A percentile compares a stretch with the other conserved stretches of the same genome.
These are phyloP conservation scores for Pandemis corylana DNA, from an alignment of 2,888 invertebrate genomes.

Conservation along the genomic window DNA sequence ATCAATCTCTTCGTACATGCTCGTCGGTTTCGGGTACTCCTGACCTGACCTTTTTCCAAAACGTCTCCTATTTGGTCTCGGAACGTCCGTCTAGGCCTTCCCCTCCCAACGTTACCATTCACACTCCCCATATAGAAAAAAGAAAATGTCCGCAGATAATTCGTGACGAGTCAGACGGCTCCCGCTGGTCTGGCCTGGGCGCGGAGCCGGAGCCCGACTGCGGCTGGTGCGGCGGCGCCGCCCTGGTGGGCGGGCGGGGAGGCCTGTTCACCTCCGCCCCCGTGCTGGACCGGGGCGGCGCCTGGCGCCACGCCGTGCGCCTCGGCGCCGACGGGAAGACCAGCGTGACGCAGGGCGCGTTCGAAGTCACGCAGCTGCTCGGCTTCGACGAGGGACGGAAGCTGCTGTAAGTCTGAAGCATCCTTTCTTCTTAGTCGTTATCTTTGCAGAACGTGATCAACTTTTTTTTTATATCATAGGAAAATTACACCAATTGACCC, in stretches of 20 bases:
- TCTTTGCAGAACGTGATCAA: too few species aligned
- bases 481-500: too few species aligned
- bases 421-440: too few species aligned
- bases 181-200: conserved; percentile 80
- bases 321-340: conserved; percentile 62
- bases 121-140: too few species aligned
- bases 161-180: conserved; percentile 74
- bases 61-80: too few species aligned
- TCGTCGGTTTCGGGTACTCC: too few species aligned
- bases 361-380: conserved; percentile 89
- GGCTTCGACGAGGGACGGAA: conserved; percentile 91
- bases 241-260: conserved; percentile 67
- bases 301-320: conserved; percentile 75
- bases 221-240: conserved; percentile 77
- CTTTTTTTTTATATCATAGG: too few species aligned
- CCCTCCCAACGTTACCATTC: too few species aligned
- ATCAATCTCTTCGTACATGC: too few species aligned
- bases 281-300: conserved; percentile 78
- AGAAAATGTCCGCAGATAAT: conserved; percentile 61
- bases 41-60: too few species aligned
- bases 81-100: too few species aligned
- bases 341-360: conserved; percentile 89
- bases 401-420: conserved; percentile 83
- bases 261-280: conserved; percentile 82
- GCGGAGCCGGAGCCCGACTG: conserved; percentile 76